These are phyloP conservation scores for Vipera ursinii DNA, from an alignment of 2,797 vertebrate species.

Conservation along the genomic window DNA sequence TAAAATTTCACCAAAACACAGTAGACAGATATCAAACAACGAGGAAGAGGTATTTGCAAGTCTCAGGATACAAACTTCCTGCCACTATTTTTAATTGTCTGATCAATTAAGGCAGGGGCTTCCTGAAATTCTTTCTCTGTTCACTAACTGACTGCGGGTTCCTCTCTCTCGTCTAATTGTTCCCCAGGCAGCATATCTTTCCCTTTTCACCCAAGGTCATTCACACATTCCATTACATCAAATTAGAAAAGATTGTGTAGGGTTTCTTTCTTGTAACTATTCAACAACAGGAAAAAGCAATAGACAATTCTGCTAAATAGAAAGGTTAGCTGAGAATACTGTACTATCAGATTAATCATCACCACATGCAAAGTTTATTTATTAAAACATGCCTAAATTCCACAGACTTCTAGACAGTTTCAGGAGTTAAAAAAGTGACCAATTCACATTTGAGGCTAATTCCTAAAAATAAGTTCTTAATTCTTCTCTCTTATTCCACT, in stretches of 20 bases:
- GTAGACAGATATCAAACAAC: not conserved
- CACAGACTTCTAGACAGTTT: not conserved
- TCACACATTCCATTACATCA: not conserved
- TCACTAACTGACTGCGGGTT: not conserved
- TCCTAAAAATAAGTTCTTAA: not conserved
- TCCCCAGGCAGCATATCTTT: not conserved
- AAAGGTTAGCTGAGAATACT: not conserved
- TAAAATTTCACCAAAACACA: rapidly evolving
- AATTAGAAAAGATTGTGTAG: not conserved
- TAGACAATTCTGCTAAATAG: not conserved
- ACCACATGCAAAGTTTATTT: not conserved
- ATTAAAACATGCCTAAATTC: not conserved
- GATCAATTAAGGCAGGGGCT: not conserved
- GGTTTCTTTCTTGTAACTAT: not conserved
- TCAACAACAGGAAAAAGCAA: not conserved
- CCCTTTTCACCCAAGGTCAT: not conserved
- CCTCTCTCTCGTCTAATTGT: not conserved
- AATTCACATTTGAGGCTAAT: not conserved
- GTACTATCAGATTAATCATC: not conserved
- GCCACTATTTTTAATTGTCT: not conserved
- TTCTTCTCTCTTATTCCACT: not conserved
- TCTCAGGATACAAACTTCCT: not conserved
- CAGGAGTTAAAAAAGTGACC: not conserved
- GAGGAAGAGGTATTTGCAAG: rapidly evolving
- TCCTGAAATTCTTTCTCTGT: not conserved